Base-by-base conservation (phyloP, 1,140 invertebrate species). In the Zaprionus vittiger region DNA sequence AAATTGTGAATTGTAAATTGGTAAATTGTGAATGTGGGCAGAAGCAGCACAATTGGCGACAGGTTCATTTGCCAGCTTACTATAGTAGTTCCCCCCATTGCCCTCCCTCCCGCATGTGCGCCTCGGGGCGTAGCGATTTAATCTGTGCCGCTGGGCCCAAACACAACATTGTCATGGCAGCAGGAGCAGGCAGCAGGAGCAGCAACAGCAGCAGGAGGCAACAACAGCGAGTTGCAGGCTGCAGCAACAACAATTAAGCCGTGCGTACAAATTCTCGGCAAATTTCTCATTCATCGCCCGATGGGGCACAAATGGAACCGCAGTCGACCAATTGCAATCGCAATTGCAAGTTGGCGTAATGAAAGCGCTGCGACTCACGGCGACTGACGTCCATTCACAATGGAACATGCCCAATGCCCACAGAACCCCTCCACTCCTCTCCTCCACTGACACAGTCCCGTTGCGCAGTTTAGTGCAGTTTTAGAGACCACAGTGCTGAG, bases 211-310 rank as follows among this genome's bases (percentile, higher is more conserved):
- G 52, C 69, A 65, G 28, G 3, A 2, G 2, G 49, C 20, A 54
- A 17, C 49, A 24, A 17, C 49, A 22, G 47, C 62, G 37, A 4
- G 47, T 22, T 22, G 54, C 24, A 56, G 47, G 34, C 56, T 14
- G 44, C 41, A 26, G 64, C 56, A 66, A 44, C 71, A 73, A 68
- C 83, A 89, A 87, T 87, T 87, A 87, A 79, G 74, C 84, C 84
- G 80, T 83, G 78, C 83, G 66, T 78, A 81, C 68, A 81, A 83
- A 83, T 87, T 74, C 80, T 38, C 63, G 31, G 73, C 83, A 57
- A 78, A 89, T 89, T 83, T 83, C 78, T 73, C 68, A 89, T 87
- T 89, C 87, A 87, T 79, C 64, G 75, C 61, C 26, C 64, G 28
- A 11, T 31, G 37, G 31, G 57, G 22, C 11, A 54, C 26, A 49